A percentile compares a stretch with the other conserved stretches of the same genome.
These are phyloP conservation scores for Mythimna impura DNA, from an alignment of 2,888 invertebrate species.

Conservation along the genomic window DNA sequence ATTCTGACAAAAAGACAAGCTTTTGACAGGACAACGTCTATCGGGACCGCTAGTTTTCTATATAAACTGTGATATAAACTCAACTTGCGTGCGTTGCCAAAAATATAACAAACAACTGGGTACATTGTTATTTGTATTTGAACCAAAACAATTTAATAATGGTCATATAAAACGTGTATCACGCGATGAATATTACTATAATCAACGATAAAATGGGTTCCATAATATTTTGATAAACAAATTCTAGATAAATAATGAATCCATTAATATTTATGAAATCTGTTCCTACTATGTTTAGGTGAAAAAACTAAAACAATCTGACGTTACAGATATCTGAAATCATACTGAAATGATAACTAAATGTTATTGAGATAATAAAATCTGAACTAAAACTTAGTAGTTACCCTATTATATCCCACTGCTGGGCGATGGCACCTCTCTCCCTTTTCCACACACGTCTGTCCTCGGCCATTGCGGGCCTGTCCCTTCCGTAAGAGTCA, in stretches of 20 bases:
- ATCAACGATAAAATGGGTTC: constrained; percentile 20
- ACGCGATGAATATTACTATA: constrained; percentile 30
- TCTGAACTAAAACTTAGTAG: no score
- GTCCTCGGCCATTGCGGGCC: no score
- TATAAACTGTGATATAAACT: no score
- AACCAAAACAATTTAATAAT: constrained; percentile 29
- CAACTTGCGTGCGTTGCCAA: constrained; percentile 19
- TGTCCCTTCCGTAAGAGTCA: no score
- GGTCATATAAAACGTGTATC: constrained; percentile 32
- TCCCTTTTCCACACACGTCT: no score
- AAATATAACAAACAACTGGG: neutral
- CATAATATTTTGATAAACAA: constrained; percentile 18
- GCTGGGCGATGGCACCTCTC: no score
- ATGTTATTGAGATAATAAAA: no score
- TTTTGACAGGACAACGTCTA: neutral
- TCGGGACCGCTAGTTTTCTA: neutral
- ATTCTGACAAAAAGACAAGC: no score
- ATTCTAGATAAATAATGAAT: constrained; percentile 39
- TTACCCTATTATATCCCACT: no score
- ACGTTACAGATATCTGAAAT: neutral
- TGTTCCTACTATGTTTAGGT: neutral
- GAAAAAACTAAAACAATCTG: neutral
- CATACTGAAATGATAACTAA: neutral
- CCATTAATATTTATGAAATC: constrained; percentile 35
- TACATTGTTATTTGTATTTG: constrained; percentile 9